Conservation (phyloP, 2,888 invertebrate genomes). For the Chloromyia formosa region DNA sequence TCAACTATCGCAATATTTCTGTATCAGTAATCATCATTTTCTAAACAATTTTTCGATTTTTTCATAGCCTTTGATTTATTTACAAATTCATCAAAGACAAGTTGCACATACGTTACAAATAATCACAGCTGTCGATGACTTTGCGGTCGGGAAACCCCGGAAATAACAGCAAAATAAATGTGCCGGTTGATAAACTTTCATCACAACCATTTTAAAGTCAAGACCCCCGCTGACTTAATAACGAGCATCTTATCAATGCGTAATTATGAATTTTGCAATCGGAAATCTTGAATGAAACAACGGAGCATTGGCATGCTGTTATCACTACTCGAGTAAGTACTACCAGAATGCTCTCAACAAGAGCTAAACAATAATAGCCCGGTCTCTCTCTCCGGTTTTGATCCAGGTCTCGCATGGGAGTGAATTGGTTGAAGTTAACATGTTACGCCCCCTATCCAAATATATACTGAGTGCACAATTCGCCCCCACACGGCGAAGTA, state of each 20-base stretch:
- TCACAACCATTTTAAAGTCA: background rate
- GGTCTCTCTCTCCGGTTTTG: too few relatives aligned
- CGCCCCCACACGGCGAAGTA: too few relatives aligned
- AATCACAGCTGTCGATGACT: background rate
- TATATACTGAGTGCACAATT: too few relatives aligned
- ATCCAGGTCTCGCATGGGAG: too few relatives aligned
- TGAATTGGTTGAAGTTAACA: too few relatives aligned
- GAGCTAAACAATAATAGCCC: too few relatives aligned
- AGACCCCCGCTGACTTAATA: background rate
- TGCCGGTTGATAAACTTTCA: constrained; percentile 16
- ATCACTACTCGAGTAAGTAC: too few relatives aligned
- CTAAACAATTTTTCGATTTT: background rate
- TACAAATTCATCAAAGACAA: background rate
- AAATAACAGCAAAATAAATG: constrained; percentile 5
- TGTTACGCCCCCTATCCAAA: too few relatives aligned
- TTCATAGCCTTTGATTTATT: constrained; percentile 10
- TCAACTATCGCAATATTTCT: background rate
- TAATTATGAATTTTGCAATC: constrained; percentile 8
- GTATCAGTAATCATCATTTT: background rate
- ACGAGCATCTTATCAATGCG: constrained; percentile 2
- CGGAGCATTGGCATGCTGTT: too few relatives aligned
- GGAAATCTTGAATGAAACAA: background rate
- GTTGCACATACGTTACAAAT: constrained; percentile 7
- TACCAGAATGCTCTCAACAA: too few relatives aligned
- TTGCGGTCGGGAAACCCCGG: constrained; percentile 31